Conservation (phyloP, 2,888 invertebrate species). For the Apoda limacodes region DNA sequence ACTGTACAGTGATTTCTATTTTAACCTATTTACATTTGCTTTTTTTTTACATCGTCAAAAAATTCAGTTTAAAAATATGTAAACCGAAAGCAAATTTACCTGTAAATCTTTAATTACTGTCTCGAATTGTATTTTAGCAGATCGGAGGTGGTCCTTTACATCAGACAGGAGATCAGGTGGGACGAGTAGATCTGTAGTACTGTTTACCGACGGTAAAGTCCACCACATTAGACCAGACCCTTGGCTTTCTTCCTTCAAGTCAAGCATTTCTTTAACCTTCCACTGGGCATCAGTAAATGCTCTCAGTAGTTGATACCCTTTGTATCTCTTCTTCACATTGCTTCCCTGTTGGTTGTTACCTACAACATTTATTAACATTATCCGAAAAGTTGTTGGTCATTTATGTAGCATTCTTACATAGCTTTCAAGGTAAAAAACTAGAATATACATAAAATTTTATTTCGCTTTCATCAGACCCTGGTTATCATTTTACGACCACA, state of each 20-base stretch:
- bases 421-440: not conserved
- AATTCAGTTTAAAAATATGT: too few species aligned
- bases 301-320: slow-evolving; percentile 65
- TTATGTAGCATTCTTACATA: not conserved
- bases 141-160: slow-evolving; percentile 70
- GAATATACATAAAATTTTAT: not conserved
- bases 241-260: slow-evolving; percentile 58
- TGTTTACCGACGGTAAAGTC: slow-evolving; percentile 55
- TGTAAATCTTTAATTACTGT: slow-evolving; percentile 80
- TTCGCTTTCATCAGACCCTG: too few species aligned
- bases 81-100: slow-evolving; percentile 35
- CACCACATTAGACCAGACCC: slow-evolving; percentile 65
- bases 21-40: too few species aligned
- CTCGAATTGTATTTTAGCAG: slow-evolving; percentile 72
- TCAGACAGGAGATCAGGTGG: slow-evolving; percentile 74
- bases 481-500: too few species aligned
- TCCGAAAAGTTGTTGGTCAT: too few species aligned
- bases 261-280: slow-evolving; percentile 56
- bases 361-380: too few species aligned
- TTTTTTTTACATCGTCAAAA: too few species aligned
- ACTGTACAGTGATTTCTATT: too few species aligned
- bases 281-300: slow-evolving; percentile 48
- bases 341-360: too few species aligned
- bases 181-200: slow-evolving; percentile 78
- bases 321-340: slow-evolving; percentile 61